Evolutionary conservation across 2,888 invertebrate genomes (phyloP).

Genomic region (Dromius quadrimaculatus): DNA sequence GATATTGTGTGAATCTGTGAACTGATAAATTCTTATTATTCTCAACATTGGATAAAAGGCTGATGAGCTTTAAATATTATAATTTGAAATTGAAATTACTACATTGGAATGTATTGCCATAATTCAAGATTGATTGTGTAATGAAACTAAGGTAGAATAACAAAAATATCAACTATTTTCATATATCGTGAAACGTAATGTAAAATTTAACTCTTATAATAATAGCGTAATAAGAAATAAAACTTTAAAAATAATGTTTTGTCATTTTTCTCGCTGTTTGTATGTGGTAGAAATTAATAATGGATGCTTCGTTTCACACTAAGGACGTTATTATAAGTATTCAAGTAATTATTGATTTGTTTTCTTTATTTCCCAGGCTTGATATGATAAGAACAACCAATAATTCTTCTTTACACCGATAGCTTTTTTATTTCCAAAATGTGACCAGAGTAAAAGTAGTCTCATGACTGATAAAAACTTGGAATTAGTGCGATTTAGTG

Average conservation of each 20-base stretch:
- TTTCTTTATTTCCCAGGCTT: background rate
- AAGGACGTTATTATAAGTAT: background rate
- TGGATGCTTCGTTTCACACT: background rate
- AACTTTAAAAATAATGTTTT: slow-evolving; percentile 32
- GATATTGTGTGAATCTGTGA: too few relatives aligned
- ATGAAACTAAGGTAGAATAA: slow-evolving; percentile 41
- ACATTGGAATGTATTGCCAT: slow-evolving; percentile 38
- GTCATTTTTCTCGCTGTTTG: slow-evolving; percentile 39
- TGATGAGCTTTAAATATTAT: too few relatives aligned
- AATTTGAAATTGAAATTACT: too few relatives aligned
- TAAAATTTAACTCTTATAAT: slow-evolving; percentile 43
- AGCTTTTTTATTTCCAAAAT: too few relatives aligned
- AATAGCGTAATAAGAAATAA: slow-evolving; percentile 23
- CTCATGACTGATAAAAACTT: too few relatives aligned
- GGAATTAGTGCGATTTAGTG: too few relatives aligned
- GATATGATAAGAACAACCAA: too few relatives aligned
- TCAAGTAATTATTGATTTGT: background rate
- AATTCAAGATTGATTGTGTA: slow-evolving; percentile 43
- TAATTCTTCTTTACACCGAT: too few relatives aligned
- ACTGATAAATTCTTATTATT: too few relatives aligned
- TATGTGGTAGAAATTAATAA: slow-evolving; percentile 9
- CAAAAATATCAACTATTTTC: slow-evolving; percentile 53
- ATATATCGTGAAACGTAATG: slow-evolving; percentile 48
- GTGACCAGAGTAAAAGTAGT: too few relatives aligned
- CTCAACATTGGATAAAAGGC: too few relatives aligned